These are phyloP conservation scores for Nephrocerus scutellatus DNA, from an alignment of 2,888 invertebrate genomes.

Conservation along the genomic window DNA sequence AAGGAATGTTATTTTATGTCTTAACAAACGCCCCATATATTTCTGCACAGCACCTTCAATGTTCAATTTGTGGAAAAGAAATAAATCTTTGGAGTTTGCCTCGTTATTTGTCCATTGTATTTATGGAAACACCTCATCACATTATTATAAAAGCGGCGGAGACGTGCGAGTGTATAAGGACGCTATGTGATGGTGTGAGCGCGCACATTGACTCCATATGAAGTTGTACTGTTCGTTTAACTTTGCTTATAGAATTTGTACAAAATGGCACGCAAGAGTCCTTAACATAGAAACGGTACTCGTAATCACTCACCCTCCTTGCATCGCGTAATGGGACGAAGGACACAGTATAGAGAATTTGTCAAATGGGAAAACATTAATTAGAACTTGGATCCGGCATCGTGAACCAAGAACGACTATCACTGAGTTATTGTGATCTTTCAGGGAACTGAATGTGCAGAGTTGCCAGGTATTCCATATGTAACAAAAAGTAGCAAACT, in stretches of 20 bases:
- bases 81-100: conserved; percentile 22
- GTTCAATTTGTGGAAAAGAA: conserved; percentile 24
- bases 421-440: conserved; percentile 28
- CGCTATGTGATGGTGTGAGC: no score
- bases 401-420: conserved; percentile 25
- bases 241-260: no score
- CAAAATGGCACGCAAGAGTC: no score
- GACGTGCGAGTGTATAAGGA: no score
- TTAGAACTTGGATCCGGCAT: conserved; percentile 31
- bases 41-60: conserved; percentile 17
- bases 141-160: no score
- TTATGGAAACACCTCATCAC: conserved; percentile 28
- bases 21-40: conserved; percentile 25
- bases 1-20: conserved; percentile 27
- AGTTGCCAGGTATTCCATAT: no score
- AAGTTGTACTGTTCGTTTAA: no score
- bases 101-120: conserved; percentile 22
- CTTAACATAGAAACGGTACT: no score
- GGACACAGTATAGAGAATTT: conserved; percentile 22
- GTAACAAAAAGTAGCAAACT: no score
- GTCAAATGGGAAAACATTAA: conserved; percentile 33
- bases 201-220: no score
- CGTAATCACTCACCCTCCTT: not conserved
- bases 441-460: no score
- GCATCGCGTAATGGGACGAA: no score